These are phyloP conservation scores for Corapipo altera DNA, from an alignment of 2,113 vertebrate genomes.

Conservation along the genomic window DNA sequence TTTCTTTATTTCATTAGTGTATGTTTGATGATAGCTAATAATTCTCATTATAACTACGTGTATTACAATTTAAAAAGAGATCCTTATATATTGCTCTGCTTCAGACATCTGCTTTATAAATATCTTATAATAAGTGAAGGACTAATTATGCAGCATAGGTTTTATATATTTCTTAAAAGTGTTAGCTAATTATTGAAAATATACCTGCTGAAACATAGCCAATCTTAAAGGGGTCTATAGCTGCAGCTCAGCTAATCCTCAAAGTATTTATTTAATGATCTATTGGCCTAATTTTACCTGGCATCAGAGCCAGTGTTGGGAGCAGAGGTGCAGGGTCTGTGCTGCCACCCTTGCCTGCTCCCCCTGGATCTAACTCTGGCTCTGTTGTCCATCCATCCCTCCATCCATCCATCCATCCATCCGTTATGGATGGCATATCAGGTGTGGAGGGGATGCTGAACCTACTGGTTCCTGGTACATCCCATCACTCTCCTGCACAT, in stretches of 20 bases:
- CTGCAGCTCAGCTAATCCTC: not conserved
- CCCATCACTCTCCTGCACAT: accelerated
- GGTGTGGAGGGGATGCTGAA: not conserved
- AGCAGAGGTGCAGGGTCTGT: accelerated
- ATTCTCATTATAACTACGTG: not conserved
- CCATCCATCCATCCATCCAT: not conserved
- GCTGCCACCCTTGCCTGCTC: not conserved
- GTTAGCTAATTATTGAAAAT: constrained; percentile 9
- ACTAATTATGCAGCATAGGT: not conserved
- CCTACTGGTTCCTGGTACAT: not conserved
- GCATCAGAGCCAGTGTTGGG: not conserved
- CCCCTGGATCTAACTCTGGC: not conserved
- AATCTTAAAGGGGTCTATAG: not conserved
- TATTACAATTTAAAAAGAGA: not conserved
- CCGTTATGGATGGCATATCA: accelerated
- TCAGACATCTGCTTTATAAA: not conserved
- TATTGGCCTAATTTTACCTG: not conserved
- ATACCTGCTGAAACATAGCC: not conserved
- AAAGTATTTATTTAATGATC: not conserved
- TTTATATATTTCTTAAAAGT: not conserved
- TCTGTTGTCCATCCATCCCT: not conserved
- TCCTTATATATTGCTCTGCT: not conserved
- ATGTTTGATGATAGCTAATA: not conserved
- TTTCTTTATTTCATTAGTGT: not conserved
- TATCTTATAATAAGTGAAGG: not conserved